Evolutionary conservation across 2,888 invertebrate genomes (phyloP).

Genomic region (Lithophane socia): DNA sequence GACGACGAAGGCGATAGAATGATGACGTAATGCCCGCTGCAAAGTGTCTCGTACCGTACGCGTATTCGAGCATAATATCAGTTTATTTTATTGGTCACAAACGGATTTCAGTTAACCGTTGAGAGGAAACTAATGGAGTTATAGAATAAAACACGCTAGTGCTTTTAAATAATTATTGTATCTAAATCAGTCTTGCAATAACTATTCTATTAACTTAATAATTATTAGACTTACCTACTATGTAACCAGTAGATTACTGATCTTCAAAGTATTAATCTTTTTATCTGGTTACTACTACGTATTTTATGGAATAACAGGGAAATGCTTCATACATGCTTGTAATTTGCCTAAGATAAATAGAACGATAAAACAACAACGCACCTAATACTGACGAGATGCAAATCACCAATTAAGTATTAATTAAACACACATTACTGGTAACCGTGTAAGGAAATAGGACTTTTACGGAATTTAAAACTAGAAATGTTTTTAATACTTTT

Average conservation of each 20-base stretch:
- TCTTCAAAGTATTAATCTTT: not conserved
- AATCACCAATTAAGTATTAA: not conserved
- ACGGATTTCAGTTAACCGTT: not conserved
- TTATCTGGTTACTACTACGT: not conserved
- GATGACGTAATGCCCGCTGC: slow-evolving; percentile 36
- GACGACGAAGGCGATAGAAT: not conserved
- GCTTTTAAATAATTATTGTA: not conserved
- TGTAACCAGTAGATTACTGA: not conserved
- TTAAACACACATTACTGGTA: not conserved
- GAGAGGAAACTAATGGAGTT: not conserved
- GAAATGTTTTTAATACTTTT: not conserved
- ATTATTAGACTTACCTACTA: not conserved
- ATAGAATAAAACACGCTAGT: not conserved
- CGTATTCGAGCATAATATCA: slow-evolving; percentile 9
- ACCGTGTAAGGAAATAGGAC: slow-evolving; percentile 2
- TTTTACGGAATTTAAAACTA: not conserved
- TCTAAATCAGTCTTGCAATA: not conserved
- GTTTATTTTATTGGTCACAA: slow-evolving; percentile 3
- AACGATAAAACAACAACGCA: not conserved
- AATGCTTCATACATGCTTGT: not conserved
- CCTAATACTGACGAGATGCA: not conserved
- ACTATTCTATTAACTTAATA: not conserved
- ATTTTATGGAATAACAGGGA: not conserved
- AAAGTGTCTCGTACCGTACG: no score
- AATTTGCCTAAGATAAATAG: not conserved